Evolutionary conservation across 2,888 invertebrate genomes (phyloP).

Genomic region (Xestia ashworthii): DNA sequence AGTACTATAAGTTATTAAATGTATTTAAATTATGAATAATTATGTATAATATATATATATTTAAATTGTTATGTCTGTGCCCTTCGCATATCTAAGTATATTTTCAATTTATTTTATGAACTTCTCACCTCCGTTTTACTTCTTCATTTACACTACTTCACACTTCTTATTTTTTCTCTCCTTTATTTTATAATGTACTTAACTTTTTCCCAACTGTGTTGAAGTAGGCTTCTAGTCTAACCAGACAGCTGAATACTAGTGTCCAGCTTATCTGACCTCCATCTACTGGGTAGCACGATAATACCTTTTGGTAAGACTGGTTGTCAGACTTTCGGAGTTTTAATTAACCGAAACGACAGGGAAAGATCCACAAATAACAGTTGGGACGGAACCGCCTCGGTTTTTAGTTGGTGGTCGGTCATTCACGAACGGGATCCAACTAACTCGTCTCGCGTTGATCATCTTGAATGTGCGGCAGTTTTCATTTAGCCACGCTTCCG

Average conservation of each 20-base stretch:
- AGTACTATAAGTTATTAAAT: too few relatives aligned
- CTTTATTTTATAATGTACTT: neutral
- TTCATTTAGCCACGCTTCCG: neutral
- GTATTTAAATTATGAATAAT: too few relatives aligned
- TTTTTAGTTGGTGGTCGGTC: neutral
- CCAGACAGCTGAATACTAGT: neutral
- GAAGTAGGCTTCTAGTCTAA: neutral
- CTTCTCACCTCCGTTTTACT: conserved; percentile 5
- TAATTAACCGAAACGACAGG: neutral
- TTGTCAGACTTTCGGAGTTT: neutral
- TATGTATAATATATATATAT: too few relatives aligned
- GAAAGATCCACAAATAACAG: neutral
- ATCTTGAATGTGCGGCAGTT: neutral
- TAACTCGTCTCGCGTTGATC: neutral
- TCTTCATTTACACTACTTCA: too few relatives aligned
- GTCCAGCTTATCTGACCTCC: conserved; percentile 1
- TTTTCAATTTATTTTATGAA: conserved; percentile 51
- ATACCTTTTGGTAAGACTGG: neutral
- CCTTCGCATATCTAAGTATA: conserved; percentile 20
- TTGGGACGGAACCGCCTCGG: neutral
- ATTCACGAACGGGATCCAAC: neutral
- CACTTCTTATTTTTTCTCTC: too few relatives aligned
- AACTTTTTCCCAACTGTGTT: neutral
- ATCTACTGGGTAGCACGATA: neutral
- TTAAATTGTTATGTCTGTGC: too few relatives aligned